Evolutionary conservation across 2,888 invertebrate species (phyloP).

Genomic region (Phymatocera aterrima): DNA sequence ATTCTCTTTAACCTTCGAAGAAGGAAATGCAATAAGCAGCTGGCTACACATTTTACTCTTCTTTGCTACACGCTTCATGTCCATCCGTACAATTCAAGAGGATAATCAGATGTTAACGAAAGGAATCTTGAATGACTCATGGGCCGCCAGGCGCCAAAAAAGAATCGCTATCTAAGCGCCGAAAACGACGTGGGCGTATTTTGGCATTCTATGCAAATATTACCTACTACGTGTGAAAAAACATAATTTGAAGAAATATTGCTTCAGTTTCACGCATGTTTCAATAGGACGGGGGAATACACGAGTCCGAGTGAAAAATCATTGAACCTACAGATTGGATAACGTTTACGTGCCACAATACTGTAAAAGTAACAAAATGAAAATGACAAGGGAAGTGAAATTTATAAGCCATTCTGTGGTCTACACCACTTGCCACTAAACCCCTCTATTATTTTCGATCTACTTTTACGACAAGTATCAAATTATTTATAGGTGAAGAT

Average conservation of each 20-base stretch:
- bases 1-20: constrained; percentile 69
- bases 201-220: too few relatives aligned
- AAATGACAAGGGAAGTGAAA: not conserved
- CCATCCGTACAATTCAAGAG: not conserved
- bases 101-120: not conserved
- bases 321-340: not conserved
- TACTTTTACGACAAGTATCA: too few relatives aligned
- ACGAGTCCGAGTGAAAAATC: not conserved
- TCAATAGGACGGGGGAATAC: not conserved
- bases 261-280: not conserved
- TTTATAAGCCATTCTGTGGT: not conserved
- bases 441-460: not conserved
- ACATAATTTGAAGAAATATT: not conserved
- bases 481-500: too few relatives aligned
- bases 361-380: not conserved
- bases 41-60: not conserved
- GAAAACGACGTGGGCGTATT: too few relatives aligned
- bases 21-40: constrained; percentile 66
- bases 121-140: not conserved
- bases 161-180: too few relatives aligned
- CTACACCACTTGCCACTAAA: not conserved
- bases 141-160: not conserved
- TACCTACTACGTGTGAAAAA: not conserved
- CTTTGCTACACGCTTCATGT: constrained; percentile 5
- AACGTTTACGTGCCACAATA: not conserved